Evolutionary conservation across 2,113 vertebrate species (phyloP).

Genomic region (Pseudorasbora parva): DNA sequence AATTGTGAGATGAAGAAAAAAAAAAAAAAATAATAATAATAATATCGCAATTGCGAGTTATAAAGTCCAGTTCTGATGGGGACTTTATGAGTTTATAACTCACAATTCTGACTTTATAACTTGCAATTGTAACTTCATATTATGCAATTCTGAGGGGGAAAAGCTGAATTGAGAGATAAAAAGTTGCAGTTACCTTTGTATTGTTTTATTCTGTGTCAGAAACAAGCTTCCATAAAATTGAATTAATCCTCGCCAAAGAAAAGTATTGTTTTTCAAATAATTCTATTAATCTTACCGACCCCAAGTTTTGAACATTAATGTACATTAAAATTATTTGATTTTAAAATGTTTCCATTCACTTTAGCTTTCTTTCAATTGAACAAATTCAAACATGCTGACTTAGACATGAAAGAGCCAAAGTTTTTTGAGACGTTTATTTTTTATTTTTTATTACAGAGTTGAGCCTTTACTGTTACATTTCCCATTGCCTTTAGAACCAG

Average conservation of each 20-base stretch:
- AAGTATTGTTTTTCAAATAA: not conserved
- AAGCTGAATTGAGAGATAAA: no score
- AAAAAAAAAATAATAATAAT: no score
- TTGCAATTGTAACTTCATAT: no score
- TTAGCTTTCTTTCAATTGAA: not conserved
- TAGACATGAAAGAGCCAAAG: not conserved
- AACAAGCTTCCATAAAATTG: not conserved
- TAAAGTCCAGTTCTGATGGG: no score
- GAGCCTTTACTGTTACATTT: not conserved
- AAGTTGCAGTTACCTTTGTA: no score
- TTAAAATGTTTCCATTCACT: not conserved
- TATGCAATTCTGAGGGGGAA: no score
- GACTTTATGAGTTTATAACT: no score
- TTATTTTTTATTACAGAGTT: not conserved
- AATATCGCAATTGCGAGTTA: no score
- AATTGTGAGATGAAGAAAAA: no score
- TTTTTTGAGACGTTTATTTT: not conserved
- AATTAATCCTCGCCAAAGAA: not conserved
- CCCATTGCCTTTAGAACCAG: not conserved
- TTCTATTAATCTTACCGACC: not conserved
- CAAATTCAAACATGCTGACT: not conserved
- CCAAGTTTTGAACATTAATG: not conserved
- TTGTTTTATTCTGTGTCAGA: no score
- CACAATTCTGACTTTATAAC: no score
- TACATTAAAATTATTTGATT: not conserved